Percentiles rank a stretch among this genome's conserved stretches.
phyloP scores from a whole-genome alignment of 2,113 vertebrate species.

The Hemiscyllium ocellatum region DNA sequence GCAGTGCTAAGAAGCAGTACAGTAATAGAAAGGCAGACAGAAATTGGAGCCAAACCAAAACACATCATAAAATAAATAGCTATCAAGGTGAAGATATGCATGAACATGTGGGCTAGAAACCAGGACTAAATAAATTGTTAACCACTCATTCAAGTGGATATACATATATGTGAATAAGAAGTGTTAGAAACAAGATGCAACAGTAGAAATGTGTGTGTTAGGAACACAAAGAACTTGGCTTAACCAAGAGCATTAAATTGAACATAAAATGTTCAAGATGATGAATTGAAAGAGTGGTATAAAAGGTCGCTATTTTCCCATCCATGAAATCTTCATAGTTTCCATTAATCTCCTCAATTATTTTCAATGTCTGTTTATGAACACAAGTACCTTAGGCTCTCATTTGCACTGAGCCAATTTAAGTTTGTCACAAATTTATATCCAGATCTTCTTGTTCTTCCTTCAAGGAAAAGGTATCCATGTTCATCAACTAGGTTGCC shows the following conservation, averaged over 20 bases:
- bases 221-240: neutral
- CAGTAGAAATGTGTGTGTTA: neutral
- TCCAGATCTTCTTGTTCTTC: neutral
- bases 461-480: neutral
- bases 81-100: neutral
- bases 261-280: neutral
- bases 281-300: neutral
- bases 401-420: neutral
- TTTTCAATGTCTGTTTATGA: neutral
- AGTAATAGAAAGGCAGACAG: neutral
- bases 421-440: neutral
- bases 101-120: neutral
- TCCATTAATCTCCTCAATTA: neutral
- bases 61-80: neutral
- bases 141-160: neutral
- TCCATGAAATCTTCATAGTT: neutral
- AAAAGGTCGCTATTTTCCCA: neutral
- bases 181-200: neutral
- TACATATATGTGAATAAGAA: neutral
- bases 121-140: neutral
- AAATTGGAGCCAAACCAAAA: neutral
- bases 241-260: neutral
- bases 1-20: too few species aligned
- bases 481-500: neutral
- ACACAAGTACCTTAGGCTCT: neutral